Evolutionary conservation across 2,797 vertebrate species (phyloP), one percentile per base, ranked within the genome.

Genomic region (Anableps anableps): DNA sequence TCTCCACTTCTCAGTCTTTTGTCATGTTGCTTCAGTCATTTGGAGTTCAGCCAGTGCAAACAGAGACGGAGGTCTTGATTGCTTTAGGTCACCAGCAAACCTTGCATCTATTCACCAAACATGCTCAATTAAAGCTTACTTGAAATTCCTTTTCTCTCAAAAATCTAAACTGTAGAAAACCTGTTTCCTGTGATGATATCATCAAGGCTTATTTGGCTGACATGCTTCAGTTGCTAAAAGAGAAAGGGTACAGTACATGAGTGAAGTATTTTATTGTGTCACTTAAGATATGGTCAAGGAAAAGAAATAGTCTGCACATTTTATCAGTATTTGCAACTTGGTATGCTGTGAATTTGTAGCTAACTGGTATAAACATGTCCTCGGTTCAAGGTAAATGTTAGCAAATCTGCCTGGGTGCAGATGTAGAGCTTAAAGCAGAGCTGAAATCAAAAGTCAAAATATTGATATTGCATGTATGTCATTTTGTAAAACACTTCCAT

Each of bases 21-120:
- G 90, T 90, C 92, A 75, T 90, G 91, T 93, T 93, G 80, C 83
- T 91, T 93, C 90, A 92, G 90, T 92, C 83, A 70, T 87, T 88
- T 93, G 94, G 93, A 76, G 13, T 78, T 26, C 1, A 9, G 81
- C 94, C 94, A 93, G 79, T 9, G 78, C 88, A 92, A 95, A 94
- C 91, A 88, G 62, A 91, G 81, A 90, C 81, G 0, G 60, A 70
- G 13, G 79, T 79, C 80, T 82, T 84, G 86, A 92, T 92, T 91
- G 86, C 86, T 92, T 88, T 48, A 85, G 90, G 92, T 93, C 88
- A 91, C 55, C 6, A 7, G 74, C 84, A 85, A 87, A 78, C 72
- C 81, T 87, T 89, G 89, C 83, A 87, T 91, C 84, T 85, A 87
- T 60, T 87, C 83, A 58, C 43, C 11, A 80, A 88, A 74, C 81